A percentile compares a stretch with the other conserved stretches of the same genome.
These are phyloP conservation scores for Nilaparvata lugens DNA, from an alignment of 1,140 invertebrate genomes.

Conservation along the genomic window DNA sequence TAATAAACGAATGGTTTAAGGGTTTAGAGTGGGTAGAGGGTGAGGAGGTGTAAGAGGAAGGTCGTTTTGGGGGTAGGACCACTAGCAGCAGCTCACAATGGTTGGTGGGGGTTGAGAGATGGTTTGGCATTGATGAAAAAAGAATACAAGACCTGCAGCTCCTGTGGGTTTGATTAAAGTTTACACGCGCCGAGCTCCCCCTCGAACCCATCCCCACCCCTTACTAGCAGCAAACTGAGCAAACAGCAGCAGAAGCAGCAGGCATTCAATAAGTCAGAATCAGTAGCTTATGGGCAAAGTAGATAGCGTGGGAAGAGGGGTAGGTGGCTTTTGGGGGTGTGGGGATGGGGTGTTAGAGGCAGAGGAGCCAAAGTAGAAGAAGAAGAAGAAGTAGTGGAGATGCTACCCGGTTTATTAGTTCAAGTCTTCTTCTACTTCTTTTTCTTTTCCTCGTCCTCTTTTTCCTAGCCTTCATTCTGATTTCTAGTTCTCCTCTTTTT, in stretches of 20 bases:
- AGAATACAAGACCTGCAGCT: conserved; percentile 11
- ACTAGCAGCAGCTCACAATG: not conserved
- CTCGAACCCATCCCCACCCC: conserved; percentile 5
- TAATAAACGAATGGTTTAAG: conserved; percentile 34
- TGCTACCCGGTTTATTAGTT: conserved; percentile 18
- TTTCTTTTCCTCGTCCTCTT: not conserved
- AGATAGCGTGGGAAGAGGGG: too few relatives aligned
- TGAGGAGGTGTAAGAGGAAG: conserved; percentile 19
- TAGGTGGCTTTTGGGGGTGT: too few relatives aligned
- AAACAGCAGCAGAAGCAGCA: conserved; percentile 14
- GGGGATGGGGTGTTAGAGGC: too few relatives aligned
- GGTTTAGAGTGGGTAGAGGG: conserved; percentile 22
- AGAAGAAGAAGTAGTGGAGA: too few relatives aligned
- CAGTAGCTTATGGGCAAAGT: too few relatives aligned
- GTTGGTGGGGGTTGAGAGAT: not conserved
- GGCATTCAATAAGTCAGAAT: conserved; percentile 23
- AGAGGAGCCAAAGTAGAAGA: too few relatives aligned
- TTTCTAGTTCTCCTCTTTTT: too few relatives aligned
- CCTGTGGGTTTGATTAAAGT: conserved; percentile 23
- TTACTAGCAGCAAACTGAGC: conserved; percentile 9
- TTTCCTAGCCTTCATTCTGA: too few relatives aligned
- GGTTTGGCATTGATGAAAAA: conserved; percentile 11
- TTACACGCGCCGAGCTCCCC: conserved; percentile 20
- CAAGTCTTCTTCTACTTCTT: not conserved
- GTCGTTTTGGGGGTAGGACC: conserved; percentile 14